Conservation (phyloP, 2,797 vertebrate genomes). For the Spheniscus humboldti region DNA sequence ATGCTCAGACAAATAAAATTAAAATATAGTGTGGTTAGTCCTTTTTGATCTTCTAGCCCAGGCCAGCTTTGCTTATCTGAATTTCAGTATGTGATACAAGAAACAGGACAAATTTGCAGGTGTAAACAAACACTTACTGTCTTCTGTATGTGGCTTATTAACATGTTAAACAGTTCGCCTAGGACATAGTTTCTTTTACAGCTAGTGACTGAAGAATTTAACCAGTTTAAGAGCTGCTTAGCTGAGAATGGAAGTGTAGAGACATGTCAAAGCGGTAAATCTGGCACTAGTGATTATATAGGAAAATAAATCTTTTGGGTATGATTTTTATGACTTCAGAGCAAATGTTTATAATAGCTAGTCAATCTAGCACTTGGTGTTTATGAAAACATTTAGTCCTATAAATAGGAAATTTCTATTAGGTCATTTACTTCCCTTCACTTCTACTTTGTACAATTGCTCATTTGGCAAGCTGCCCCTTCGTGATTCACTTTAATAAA, state of each 20-base stretch:
- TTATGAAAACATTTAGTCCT: constrained; percentile 22
- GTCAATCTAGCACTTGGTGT: neutral
- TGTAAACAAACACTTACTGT: neutral
- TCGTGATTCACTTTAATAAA: constrained; percentile 36
- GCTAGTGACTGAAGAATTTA: neutral
- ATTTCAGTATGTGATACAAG: neutral
- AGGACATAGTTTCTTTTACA: neutral
- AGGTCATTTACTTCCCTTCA: constrained; percentile 21
- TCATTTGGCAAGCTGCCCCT: constrained; percentile 25
- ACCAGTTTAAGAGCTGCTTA: neutral
- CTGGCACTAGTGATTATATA: neutral
- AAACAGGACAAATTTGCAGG: neutral
- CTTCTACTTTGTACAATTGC: neutral
- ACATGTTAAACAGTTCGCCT: neutral
- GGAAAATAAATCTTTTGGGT: neutral
- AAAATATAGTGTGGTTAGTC: neutral
- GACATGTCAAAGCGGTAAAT: neutral
- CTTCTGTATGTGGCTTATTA: neutral
- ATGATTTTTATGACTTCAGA: constrained; percentile 2
- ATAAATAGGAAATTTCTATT: constrained; percentile 20
- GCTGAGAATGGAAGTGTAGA: neutral
- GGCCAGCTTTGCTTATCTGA: neutral
- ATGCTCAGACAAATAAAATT: neutral
- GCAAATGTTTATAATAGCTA: neutral
- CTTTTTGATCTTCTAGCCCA: neutral